These are phyloP conservation scores for Neoascia interrupta DNA, from an alignment of 2,888 invertebrate genomes.

Conservation along the genomic window DNA sequence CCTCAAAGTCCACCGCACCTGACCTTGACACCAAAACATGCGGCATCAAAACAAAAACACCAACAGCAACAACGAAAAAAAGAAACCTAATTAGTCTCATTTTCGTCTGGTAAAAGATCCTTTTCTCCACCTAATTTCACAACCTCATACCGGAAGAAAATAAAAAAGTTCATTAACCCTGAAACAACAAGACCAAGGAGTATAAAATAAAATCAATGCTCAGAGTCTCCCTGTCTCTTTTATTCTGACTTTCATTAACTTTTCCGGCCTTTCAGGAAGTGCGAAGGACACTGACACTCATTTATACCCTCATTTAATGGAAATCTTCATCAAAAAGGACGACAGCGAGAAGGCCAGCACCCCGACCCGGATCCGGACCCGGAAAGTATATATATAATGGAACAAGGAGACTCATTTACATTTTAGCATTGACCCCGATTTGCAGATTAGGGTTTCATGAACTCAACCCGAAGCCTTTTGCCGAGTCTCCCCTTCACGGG, in stretches of 20 bases:
- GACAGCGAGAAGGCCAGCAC: background rate
- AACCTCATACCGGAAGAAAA: constrained; percentile 35
- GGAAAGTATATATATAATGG: no score
- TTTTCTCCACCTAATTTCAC: constrained; percentile 38
- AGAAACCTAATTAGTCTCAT: constrained; percentile 60
- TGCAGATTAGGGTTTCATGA: constrained; percentile 63
- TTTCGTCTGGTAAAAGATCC: constrained; percentile 57
- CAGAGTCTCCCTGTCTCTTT: constrained; percentile 1
- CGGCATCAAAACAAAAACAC: constrained; percentile 5
- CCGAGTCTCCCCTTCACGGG: background rate
- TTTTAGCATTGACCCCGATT: constrained; percentile 67
- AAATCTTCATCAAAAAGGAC: constrained; percentile 11
- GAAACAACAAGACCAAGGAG: constrained; percentile 50
- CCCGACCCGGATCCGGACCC: background rate
- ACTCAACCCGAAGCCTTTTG: constrained; percentile 39
- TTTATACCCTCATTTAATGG: constrained; percentile 29
- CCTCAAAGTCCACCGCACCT: background rate
- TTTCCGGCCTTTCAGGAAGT: constrained; percentile 54
- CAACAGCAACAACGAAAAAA: constrained; percentile 10
- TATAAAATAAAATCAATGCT: constrained; percentile 34
- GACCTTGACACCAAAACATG: constrained; percentile 57
- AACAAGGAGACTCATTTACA: constrained; percentile 65
- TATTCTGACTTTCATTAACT: constrained; percentile 61
- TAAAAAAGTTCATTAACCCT: constrained; percentile 61
- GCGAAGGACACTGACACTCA: constrained; percentile 54